Evolutionary conservation across 2,888 invertebrate species (phyloP).

Genomic region (Anoncus sp.): DNA sequence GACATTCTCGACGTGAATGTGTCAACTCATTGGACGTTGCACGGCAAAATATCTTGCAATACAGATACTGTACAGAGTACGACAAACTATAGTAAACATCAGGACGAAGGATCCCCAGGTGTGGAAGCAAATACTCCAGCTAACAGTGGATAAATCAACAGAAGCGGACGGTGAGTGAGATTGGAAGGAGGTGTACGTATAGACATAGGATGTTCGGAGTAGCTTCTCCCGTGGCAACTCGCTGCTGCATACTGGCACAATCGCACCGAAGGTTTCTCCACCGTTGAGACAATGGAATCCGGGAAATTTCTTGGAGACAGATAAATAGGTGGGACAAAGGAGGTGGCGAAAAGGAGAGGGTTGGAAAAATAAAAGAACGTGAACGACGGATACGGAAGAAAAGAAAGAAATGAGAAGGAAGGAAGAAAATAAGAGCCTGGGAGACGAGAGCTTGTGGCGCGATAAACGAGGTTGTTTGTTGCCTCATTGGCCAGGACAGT

Average conservation of each 20-base stretch:
- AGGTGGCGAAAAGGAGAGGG: conserved; percentile 28
- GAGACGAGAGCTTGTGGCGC: conserved; percentile 60
- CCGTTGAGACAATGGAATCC: conserved; percentile 47
- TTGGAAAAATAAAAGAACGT: too few relatives aligned
- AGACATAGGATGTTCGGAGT: background rate
- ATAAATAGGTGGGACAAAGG: conserved; percentile 56
- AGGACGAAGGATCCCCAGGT: conserved; percentile 38
- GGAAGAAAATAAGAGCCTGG: conserved; percentile 57
- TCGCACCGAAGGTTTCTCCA: conserved; percentile 27
- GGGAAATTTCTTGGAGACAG: conserved; percentile 60
- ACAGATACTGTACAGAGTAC: background rate
- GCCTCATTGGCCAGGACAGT: conserved; percentile 71
- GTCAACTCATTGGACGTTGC: background rate
- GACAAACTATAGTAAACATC: conserved; percentile 28
- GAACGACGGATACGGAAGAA: conserved; percentile 41
- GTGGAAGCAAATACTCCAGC: conserved; percentile 37
- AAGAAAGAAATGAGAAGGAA: background rate
- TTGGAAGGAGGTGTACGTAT: conserved; percentile 25
- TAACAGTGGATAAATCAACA: conserved; percentile 59
- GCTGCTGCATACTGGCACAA: conserved; percentile 47
- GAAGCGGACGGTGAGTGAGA: conserved; percentile 50
- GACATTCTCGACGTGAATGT: too few relatives aligned
- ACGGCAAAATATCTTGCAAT: conserved; percentile 6
- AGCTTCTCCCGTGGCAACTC: conserved; percentile 14
- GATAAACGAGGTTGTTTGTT: conserved; percentile 72